Percentiles rank a stretch among this genome's conserved stretches.
These are phyloP conservation scores for Distichodus sexfasciatus DNA, from an alignment of 2,797 vertebrate genomes.

Conservation along the genomic window DNA sequence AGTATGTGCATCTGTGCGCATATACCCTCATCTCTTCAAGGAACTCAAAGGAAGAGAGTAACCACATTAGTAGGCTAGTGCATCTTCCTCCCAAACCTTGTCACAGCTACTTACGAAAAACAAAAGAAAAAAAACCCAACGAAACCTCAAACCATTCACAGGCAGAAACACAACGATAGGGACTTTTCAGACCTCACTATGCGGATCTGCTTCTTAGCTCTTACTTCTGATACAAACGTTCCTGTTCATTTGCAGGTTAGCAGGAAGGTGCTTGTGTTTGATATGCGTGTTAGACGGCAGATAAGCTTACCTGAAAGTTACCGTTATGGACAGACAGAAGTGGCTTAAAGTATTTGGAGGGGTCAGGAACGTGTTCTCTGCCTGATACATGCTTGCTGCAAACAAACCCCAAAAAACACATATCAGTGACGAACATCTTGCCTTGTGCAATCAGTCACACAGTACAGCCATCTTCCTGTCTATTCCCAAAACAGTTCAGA, in stretches of 20 bases:
- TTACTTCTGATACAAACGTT: too few relatives aligned
- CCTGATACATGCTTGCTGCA: conserved; percentile 52
- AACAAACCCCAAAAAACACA: neutral
- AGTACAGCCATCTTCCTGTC: too few relatives aligned
- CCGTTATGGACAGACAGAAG: conserved; percentile 61
- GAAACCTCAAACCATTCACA: conserved; percentile 17
- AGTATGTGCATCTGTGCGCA: neutral
- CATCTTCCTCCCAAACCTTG: neutral
- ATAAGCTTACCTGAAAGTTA: conserved; percentile 65
- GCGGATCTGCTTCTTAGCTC: too few relatives aligned
- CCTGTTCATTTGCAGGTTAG: too few relatives aligned
- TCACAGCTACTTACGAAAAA: neutral
- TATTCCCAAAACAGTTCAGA: too few relatives aligned
- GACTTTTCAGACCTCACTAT: neutral
- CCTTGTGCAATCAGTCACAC: too few relatives aligned
- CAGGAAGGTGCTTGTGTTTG: too few relatives aligned
- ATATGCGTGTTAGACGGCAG: too few relatives aligned
- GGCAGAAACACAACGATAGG: neutral
- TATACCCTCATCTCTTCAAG: conserved; percentile 1
- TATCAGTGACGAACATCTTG: neutral
- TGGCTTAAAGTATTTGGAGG: conserved; percentile 66
- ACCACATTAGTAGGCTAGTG: conserved; percentile 10
- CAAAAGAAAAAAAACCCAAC: conserved; percentile 1
- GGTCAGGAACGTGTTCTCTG: conserved; percentile 61
- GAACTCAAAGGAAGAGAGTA: conserved; percentile 24